Conservation (phyloP, 2,113 vertebrate species). For the Lampris incognitus region DNA sequence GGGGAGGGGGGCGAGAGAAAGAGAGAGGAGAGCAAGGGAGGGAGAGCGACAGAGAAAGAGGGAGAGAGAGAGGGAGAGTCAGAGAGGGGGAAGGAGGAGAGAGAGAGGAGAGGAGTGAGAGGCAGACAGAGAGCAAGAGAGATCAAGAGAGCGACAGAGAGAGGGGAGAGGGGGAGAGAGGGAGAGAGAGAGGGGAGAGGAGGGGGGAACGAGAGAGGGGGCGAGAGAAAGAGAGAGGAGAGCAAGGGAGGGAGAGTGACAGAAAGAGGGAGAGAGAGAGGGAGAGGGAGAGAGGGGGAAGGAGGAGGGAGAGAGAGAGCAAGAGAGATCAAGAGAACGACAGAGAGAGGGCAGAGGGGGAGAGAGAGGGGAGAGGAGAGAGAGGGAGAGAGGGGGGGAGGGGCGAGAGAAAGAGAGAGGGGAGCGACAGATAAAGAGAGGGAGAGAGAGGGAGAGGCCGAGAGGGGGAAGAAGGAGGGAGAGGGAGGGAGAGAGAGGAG, state of each 20-base stretch:
- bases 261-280: conserved; percentile 12
- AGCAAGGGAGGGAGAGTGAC: neutral
- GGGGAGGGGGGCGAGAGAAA: too few relatives aligned
- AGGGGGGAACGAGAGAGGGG: too few relatives aligned
- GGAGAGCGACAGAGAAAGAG: too few relatives aligned
- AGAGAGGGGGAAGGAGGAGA: neutral
- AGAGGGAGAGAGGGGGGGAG: neutral
- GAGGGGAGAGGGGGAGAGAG: too few relatives aligned
- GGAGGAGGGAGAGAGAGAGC: neutral
- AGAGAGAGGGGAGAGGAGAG: conserved; percentile 24
- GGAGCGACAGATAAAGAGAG: neutral
- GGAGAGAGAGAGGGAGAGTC: too few relatives aligned
- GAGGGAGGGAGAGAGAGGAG: too few relatives aligned
- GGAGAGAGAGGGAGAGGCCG: neutral
- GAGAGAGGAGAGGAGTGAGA: neutral
- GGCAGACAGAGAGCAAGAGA: too few relatives aligned
- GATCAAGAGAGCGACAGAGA: too few relatives aligned
- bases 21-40: too few relatives aligned
- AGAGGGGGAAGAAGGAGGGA: too few relatives aligned
- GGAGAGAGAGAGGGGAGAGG: too few relatives aligned
- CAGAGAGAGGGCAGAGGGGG: conserved; percentile 1
- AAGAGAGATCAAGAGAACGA: neutral
- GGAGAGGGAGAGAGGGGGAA: neutral
- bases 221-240: neutral
- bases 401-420: neutral